Base-by-base conservation (phyloP, 2,113 vertebrate genomes). In the Pteruthius melanotis region DNA sequence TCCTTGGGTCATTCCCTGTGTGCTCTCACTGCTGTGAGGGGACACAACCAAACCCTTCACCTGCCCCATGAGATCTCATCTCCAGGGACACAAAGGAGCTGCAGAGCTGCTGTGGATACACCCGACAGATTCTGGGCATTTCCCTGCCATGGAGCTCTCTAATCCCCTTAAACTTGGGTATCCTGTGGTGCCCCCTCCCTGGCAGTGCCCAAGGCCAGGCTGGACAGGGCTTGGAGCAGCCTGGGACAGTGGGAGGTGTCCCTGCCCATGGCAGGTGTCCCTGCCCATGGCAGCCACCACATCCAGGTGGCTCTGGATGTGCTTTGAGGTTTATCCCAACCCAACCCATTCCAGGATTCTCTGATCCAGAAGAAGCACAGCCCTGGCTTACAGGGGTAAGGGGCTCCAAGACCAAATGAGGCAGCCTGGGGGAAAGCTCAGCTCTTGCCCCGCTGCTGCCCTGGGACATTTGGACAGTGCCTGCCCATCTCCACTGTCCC, bases 141-240 rank as follows among this genome's bases (percentile, higher is more conserved):
- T 54, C 44, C 52, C 47, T 50, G 33, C 44, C 23, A 3, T 8
- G 63, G 11, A 7, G 5, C 15, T 8, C 76, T 35, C 40, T 6
- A 33, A 83, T 26, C 39, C 45, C 39, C 7, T 44, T n/a, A 49
- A 52, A 65, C 2, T 0, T 4, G 2, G n/a, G 30, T 3, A 7
- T 10, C 18, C 3, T 9, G 33, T 3, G 45, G 13, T 45, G 39
- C 14, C 1, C 53, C 57, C n/a, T 14, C 53, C 28, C 28, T 82
- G 53, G 8, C 0, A 82, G 33, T 17, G 28, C 1, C 28, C 60
- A 24, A n/a, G 33, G 33, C 27, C 31, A 44, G 86, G 77, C 1
- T 82, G 77, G 87, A 20, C 0, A 0, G 31, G 27, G 27, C 18
- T 52, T 52, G 86, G 68, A 81, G 44, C 28, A 2, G 1, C 31